Percentiles rank a stretch among this genome's conserved stretches.
Evolutionary conservation across 2,888 invertebrate species (phyloP).

Genomic region (Trileptium ribeirensis): DNA sequence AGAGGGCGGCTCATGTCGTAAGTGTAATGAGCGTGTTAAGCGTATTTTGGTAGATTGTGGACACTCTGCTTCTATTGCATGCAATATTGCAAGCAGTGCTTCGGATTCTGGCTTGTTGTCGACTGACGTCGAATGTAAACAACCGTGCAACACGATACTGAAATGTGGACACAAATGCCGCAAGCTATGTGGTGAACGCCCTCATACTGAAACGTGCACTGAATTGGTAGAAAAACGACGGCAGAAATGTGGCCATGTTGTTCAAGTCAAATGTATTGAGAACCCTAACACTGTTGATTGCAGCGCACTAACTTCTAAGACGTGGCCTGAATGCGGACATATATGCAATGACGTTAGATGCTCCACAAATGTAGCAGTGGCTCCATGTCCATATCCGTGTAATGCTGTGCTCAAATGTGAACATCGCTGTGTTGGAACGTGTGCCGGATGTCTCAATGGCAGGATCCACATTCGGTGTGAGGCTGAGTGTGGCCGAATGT

Average conservation of each 20-base stretch:
- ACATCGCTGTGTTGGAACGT: slow-evolving; percentile 49
- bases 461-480: slow-evolving; percentile 61
- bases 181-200: slow-evolving; percentile 54
- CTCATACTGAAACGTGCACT: slow-evolving; percentile 36
- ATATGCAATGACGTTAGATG: slow-evolving; percentile 27
- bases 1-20: slow-evolving; percentile 41
- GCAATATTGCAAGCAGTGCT: slow-evolving; percentile 32
- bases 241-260: slow-evolving; percentile 42
- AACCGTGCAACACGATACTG: slow-evolving; percentile 49
- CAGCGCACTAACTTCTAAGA: slow-evolving; percentile 7
- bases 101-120: too few species aligned
- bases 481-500: slow-evolving; percentile 57
- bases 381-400: slow-evolving; percentile 41
- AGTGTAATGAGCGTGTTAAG: slow-evolving; percentile 39
- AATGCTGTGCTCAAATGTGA: slow-evolving; percentile 42
- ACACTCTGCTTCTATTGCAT: slow-evolving; percentile 34
- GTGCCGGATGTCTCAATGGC: slow-evolving; percentile 54
- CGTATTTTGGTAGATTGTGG: slow-evolving; percentile 40
- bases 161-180: slow-evolving; percentile 58
- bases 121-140: slow-evolving; percentile 40
- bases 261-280: slow-evolving; percentile 51
- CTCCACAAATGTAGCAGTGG: not conserved
- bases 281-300: slow-evolving; percentile 43
- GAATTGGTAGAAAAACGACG: slow-evolving; percentile 31
- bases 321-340: slow-evolving; percentile 32